These are phyloP conservation scores for Falco cherrug DNA, from an alignment of 2,797 vertebrate genomes.

Conservation along the genomic window DNA sequence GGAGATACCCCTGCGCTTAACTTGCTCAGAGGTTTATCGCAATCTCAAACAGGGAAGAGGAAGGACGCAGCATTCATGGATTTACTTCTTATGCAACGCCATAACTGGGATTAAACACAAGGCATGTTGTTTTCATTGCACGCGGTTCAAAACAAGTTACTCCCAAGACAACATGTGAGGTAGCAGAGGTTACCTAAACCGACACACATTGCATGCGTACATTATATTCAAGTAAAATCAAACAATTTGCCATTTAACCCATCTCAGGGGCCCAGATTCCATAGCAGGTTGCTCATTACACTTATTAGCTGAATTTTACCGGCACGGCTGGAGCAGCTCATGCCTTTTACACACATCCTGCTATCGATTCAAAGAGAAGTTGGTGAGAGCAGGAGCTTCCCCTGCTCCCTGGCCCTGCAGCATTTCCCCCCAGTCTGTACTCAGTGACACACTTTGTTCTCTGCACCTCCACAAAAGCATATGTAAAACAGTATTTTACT, in stretches of 20 bases:
- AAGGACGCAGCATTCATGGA: not conserved
- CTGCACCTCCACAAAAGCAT: not conserved
- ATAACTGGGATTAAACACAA: not conserved
- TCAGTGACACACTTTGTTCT: not conserved
- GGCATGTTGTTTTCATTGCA: not conserved
- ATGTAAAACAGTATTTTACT: fast-evolving
- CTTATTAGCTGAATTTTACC: not conserved
- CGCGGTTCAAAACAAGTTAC: not conserved
- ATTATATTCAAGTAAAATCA: not conserved
- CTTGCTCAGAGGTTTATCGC: not conserved
- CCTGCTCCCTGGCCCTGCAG: not conserved
- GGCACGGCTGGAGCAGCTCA: not conserved
- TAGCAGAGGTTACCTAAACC: not conserved
- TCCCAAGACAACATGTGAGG: not conserved
- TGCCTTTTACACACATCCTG: not conserved
- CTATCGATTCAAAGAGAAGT: not conserved
- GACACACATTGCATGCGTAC: fast-evolving
- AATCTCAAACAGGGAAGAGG: not conserved
- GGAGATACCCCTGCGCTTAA: not conserved
- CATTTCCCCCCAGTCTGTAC: not conserved
- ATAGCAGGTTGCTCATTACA: not conserved
- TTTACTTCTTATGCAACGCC: not conserved
- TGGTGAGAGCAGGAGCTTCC: not conserved
- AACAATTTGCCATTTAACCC: not conserved
- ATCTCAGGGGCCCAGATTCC: not conserved